These are phyloP conservation scores for Lasioglossum lativentre DNA, from an alignment of 2,888 invertebrate genomes.

Conservation along the genomic window DNA sequence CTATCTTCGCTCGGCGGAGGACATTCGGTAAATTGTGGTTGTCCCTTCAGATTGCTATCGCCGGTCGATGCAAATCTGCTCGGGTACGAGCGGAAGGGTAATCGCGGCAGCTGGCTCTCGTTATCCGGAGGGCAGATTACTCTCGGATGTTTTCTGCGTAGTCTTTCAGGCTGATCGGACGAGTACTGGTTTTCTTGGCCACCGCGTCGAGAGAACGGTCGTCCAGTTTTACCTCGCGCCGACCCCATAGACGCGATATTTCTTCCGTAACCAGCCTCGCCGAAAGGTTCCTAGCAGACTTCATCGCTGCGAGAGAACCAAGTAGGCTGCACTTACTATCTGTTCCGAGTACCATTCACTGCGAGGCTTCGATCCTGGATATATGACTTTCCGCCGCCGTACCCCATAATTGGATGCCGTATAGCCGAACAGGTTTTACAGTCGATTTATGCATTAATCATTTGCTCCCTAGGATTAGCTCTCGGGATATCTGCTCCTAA, in stretches of 20 bases:
- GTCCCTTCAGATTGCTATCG: background rate
- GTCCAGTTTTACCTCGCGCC: background rate
- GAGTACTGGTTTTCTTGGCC: background rate
- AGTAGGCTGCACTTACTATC: background rate
- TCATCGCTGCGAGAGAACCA: background rate
- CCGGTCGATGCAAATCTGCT: background rate
- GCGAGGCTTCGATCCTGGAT: background rate
- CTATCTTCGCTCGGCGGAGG: background rate
- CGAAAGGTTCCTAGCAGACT: background rate
- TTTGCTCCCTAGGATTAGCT: background rate
- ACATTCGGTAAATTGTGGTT: background rate
- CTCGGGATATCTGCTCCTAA: background rate
- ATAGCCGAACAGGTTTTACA: background rate
- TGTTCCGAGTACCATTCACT: background rate
- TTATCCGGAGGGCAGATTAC: background rate
- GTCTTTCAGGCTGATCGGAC: background rate
- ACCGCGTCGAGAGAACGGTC: background rate
- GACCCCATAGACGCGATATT: background rate
- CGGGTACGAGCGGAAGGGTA: background rate
- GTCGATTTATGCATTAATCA: background rate
- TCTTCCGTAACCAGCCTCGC: background rate
- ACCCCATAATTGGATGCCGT: background rate
- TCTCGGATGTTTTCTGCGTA: background rate
- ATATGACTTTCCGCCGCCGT: background rate
- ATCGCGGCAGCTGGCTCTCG: slow-evolving; percentile 3